These are phyloP conservation scores for Sebastes minor DNA, from an alignment of 2,797 vertebrate genomes.

Conservation along the genomic window DNA sequence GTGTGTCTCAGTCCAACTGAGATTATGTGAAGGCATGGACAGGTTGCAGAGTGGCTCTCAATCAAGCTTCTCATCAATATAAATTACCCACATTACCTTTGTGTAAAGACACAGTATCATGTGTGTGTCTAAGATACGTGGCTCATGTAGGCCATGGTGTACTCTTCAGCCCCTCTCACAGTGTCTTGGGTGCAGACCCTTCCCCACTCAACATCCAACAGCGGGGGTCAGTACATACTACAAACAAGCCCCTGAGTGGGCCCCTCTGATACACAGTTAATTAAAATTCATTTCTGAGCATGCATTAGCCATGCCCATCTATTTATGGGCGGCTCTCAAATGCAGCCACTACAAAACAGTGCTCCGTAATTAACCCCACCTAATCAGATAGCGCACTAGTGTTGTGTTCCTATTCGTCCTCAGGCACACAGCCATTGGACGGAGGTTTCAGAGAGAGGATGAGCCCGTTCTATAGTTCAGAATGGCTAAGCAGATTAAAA, in stretches of 20 bases:
- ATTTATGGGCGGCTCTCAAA: constrained; percentile 85
- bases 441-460: constrained; percentile 81
- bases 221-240: constrained; percentile 72
- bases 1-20: constrained; percentile 6
- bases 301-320: constrained; percentile 84
- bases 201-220: constrained; percentile 61
- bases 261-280: constrained; percentile 80
- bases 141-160: constrained; percentile 36
- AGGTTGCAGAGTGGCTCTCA: constrained; percentile 36
- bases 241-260: constrained; percentile 75
- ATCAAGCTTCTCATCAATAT: constrained; percentile 53
- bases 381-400: constrained; percentile 85
- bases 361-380: constrained; percentile 88
- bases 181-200: constrained; percentile 64
- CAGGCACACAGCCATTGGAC: constrained; percentile 82
- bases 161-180: constrained; percentile 39
- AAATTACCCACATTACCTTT: constrained; percentile 59
- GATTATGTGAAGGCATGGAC: constrained; percentile 21
- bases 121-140: constrained; percentile 17
- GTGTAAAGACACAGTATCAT: constrained; percentile 54
- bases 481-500: constrained; percentile 88
- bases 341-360: constrained; percentile 86
- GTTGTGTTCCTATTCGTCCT: constrained; percentile 84
- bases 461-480: constrained; percentile 86
- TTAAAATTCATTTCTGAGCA: constrained; percentile 86